Conservation (phyloP, 2,797 vertebrate species). For the Distichodus sexfasciatus region DNA sequence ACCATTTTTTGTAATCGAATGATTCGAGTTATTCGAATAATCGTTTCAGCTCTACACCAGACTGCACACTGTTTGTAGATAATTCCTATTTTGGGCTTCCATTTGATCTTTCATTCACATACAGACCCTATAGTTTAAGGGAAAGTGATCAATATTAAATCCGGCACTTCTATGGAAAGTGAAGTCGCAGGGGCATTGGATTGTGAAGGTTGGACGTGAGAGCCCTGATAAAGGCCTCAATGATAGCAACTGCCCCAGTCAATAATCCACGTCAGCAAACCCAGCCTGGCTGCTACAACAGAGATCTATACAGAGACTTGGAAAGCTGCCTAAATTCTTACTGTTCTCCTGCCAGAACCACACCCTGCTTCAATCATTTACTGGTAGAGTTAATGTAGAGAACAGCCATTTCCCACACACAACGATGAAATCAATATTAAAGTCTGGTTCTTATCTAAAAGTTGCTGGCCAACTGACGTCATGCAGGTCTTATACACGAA, state of each 20-base stretch:
- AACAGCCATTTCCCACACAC: not conserved
- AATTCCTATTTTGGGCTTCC: no score
- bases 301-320: not conserved
- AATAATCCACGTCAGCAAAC: not conserved
- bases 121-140: not conserved
- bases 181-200: not conserved
- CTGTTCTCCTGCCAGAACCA: not conserved
- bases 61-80: no score
- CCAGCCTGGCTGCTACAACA: slow-evolving; percentile 2
- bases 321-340: not conserved
- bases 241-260: not conserved
- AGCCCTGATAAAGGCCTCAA: not conserved
- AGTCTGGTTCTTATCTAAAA: no score
- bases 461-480: no score
- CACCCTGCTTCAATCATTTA: slow-evolving; percentile 18
- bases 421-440: not conserved
- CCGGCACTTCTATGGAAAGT: not conserved
- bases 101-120: not conserved
- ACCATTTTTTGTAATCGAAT: no score
- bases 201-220: not conserved
- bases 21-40: no score
- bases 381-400: not conserved
- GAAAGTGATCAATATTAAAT: not conserved
- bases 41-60: no score
- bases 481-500: no score